phyloP scores from a whole-genome alignment of 2,113 vertebrate genomes.

The Taurulus bubalis region DNA sequence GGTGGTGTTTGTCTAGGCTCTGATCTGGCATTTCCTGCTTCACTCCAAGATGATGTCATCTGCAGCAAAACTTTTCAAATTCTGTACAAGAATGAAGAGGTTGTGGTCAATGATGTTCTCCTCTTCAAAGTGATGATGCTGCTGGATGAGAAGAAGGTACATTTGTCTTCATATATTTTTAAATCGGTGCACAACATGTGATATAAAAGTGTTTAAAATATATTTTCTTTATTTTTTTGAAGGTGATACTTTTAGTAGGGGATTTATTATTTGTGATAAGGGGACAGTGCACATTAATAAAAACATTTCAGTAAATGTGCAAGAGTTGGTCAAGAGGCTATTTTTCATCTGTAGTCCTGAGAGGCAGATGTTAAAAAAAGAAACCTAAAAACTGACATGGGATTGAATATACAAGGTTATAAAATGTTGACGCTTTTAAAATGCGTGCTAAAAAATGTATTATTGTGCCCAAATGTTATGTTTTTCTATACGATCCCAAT shows the following conservation, averaged over 20 bases:
- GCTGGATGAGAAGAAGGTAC: constrained; percentile 95
- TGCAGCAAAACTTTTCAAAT: constrained; percentile 99
- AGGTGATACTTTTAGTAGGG: neutral
- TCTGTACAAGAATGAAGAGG: constrained; percentile 98
- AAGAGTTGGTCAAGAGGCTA: no score
- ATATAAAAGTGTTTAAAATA: neutral
- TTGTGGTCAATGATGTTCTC: constrained; percentile 95
- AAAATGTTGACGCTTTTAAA: no score
- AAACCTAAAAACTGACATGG: no score
- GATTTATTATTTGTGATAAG: neutral
- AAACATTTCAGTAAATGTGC: no score
- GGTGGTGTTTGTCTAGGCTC: constrained; percentile 80
- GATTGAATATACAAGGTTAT: no score
- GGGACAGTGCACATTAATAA: no score
- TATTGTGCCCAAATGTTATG: neutral
- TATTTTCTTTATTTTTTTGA: neutral
- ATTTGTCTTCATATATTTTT: neutral
- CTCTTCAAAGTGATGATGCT: constrained; percentile 99
- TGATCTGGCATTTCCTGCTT: constrained; percentile 94
- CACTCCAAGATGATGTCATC: constrained; percentile 91
- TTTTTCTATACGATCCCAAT: neutral
- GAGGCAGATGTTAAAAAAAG: no score
- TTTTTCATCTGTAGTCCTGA: no score
- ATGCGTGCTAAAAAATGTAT: neutral
- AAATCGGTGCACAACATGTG: neutral